Evolutionary conservation across 2,797 vertebrate genomes (phyloP).

Genomic region (Philypnodon macrostomus): DNA sequence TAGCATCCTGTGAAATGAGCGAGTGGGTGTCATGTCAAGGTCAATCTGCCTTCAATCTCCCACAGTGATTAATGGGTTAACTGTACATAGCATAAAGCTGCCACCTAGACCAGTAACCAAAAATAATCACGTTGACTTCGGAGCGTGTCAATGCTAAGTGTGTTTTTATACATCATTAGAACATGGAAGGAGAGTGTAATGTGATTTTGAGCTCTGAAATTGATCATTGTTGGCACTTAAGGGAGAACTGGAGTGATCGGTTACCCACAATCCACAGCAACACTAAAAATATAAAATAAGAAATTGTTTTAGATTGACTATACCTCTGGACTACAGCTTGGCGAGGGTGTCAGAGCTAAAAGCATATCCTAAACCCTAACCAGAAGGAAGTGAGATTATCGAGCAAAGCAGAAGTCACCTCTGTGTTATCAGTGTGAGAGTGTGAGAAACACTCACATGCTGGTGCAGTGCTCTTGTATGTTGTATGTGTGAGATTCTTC

Average conservation of each 20-base stretch:
- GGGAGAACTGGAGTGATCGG: constrained; percentile 36
- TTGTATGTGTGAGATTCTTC: constrained; percentile 25
- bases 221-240: constrained; percentile 45
- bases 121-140: constrained; percentile 28
- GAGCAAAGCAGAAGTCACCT: constrained; percentile 49
- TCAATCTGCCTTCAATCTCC: constrained; percentile 12
- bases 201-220: constrained; percentile 44
- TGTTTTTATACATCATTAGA: constrained; percentile 42
- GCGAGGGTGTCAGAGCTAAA: too few species aligned
- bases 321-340: too few species aligned
- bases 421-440: constrained; percentile 53
- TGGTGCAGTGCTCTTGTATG: constrained; percentile 21
- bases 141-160: constrained; percentile 37
- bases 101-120: constrained; percentile 17
- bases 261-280: constrained; percentile 35
- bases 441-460: constrained; percentile 64
- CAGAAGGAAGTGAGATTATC: constrained; percentile 59
- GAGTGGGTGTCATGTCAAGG: constrained; percentile 20
- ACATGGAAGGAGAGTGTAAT: constrained; percentile 31
- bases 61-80: constrained; percentile 12
- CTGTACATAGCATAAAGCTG: constrained; percentile 1
- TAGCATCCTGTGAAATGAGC: background rate
- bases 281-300: too few species aligned
- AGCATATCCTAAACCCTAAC: constrained; percentile 41
- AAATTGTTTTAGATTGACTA: too few species aligned